Conservation (phyloP, 2,113 vertebrate genomes). For the Lipophrys pholis region DNA sequence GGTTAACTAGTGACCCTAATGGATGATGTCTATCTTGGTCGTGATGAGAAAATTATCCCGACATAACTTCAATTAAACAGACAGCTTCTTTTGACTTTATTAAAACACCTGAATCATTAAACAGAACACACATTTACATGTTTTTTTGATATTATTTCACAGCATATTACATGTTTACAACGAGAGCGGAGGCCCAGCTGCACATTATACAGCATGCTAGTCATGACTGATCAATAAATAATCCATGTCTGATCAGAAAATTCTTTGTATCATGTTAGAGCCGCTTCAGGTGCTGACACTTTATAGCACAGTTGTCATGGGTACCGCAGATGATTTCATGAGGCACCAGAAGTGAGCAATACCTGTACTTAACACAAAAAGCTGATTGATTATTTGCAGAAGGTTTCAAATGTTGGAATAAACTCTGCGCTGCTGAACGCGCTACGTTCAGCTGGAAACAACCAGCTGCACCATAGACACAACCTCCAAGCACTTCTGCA, state of each 20-base stretch:
- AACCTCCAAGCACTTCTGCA: neutral
- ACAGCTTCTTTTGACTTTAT: conserved; percentile 28
- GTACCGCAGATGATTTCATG: no score
- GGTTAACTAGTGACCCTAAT: no score
- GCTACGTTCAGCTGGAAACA: neutral
- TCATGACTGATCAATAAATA: conserved; percentile 1
- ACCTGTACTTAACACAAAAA: no score
- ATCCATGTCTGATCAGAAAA: conserved; percentile 11
- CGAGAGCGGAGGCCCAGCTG: neutral
- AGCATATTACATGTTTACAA: conserved; percentile 10
- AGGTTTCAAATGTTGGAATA: no score
- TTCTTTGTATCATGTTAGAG: neutral
- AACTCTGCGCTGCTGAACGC: no score
- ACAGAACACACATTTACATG: conserved; percentile 34
- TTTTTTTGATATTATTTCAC: conserved; percentile 6
- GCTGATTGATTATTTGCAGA: no score
- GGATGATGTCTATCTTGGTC: no score
- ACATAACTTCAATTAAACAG: neutral
- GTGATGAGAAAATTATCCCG: no score
- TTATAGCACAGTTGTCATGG: no score
- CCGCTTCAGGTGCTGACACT: no score
- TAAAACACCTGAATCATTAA: conserved; percentile 12
- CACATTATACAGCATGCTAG: conserved; percentile 5
- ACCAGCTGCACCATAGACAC: neutral
- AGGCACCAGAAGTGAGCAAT: no score